Conservation (phyloP, 2,888 invertebrate genomes). For the Metacarcinus magister region DNA sequence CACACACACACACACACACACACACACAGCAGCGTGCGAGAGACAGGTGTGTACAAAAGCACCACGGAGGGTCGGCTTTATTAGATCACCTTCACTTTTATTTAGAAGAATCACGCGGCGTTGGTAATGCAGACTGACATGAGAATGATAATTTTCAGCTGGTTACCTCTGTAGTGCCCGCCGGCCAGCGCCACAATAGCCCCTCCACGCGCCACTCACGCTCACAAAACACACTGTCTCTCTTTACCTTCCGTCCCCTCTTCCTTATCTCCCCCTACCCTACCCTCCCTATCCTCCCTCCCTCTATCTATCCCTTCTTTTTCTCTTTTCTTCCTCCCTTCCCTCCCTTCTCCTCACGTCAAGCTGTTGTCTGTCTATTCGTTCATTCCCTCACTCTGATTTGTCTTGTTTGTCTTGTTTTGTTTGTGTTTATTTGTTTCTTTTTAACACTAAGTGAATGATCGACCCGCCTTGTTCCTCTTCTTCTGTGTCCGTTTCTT, state of each 20-base stretch:
- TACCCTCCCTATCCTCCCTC: neutral
- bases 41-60: conserved; percentile 62
- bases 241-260: neutral
- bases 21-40: conserved; percentile 2
- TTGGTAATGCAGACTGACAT: conserved; percentile 67
- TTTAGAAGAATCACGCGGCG: conserved; percentile 68
- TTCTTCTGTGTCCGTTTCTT: neutral
- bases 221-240: conserved; percentile 19
- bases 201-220: neutral
- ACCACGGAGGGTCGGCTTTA: conserved; percentile 53
- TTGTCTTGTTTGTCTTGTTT: neutral
- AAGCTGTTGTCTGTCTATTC: neutral
- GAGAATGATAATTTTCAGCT: conserved; percentile 67
- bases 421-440: neutral
- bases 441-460: neutral
- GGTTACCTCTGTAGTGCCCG: conserved; percentile 65
- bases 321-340: neutral
- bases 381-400: neutral
- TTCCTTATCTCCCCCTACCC: neutral
- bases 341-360: neutral
- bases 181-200: conserved; percentile 38
- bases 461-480: neutral
- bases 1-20: conserved; percentile 63
- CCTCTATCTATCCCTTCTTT: neutral
- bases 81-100: conserved; percentile 66